Percentiles rank a stretch among this genome's conserved stretches.
These are phyloP conservation scores for Vannuccia rotundouncinata DNA, from an alignment of 2,888 invertebrate species.

Conservation along the genomic window DNA sequence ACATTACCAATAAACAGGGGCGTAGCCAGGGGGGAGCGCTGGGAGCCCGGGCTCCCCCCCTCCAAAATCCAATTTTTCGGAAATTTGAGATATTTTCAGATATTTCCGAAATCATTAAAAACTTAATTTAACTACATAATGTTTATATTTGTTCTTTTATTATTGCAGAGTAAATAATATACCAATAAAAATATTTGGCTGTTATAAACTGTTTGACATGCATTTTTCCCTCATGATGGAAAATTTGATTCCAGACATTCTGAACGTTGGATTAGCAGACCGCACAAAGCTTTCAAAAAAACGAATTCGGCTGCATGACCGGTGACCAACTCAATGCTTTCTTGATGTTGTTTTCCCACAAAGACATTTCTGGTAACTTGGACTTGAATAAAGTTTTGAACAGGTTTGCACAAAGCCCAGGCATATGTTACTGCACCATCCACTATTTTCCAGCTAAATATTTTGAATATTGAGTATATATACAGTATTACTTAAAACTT, in stretches of 20 bases:
- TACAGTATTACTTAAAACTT: constrained; percentile 14
- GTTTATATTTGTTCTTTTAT: neutral
- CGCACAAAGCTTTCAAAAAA: neutral
- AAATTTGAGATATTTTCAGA: neutral
- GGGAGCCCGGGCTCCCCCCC: neutral
- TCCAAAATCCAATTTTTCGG: neutral
- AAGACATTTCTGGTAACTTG: constrained; percentile 9
- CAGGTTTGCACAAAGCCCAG: constrained; percentile 15
- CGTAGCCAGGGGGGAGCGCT: neutral
- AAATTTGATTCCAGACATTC: constrained; percentile 3
- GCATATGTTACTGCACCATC: constrained; percentile 11
- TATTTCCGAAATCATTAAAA: neutral
- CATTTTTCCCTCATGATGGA: constrained; percentile 18
- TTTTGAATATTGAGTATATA: constrained; percentile 18
- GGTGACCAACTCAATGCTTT: constrained; percentile 1
- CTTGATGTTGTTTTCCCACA: constrained; percentile 9
- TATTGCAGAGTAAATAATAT: neutral
- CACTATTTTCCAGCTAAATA: constrained; percentile 15
- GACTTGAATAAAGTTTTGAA: constrained; percentile 14
- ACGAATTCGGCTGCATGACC: neutral
- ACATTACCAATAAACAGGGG: too few relatives aligned
- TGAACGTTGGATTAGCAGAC: neutral
- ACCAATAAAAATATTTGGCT: neutral
- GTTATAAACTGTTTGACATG: neutral
- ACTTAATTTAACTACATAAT: neutral